phyloP scores from a whole-genome alignment of 2,888 invertebrate species.

The Dione juno region DNA sequence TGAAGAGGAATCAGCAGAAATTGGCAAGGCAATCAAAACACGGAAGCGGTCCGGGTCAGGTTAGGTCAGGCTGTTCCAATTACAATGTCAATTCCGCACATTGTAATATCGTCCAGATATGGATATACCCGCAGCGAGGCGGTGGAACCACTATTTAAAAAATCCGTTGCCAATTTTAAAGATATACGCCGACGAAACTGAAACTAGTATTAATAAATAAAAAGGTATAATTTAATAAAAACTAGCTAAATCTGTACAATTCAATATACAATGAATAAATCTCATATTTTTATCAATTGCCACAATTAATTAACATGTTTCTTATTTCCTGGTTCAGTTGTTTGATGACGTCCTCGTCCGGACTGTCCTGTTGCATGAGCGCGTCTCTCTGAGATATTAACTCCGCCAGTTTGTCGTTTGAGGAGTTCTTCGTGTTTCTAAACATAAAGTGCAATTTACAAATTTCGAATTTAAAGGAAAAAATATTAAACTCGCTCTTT shows the following conservation, averaged over 20 bases:
- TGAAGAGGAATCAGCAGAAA: too few species aligned
- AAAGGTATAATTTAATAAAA: not conserved
- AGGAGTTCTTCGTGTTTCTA: conserved; percentile 64
- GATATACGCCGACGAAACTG: not conserved
- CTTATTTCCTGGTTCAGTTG: conserved; percentile 81
- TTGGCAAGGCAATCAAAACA: too few species aligned
- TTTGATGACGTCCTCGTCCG: conserved; percentile 73
- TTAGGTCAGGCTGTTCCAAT: too few species aligned
- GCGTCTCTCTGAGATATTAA: conserved; percentile 77
- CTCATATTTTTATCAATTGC: conserved; percentile 54
- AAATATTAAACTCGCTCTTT: too few species aligned
- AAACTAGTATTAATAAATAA: not conserved
- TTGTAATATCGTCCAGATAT: too few species aligned
- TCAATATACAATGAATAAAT: conserved; percentile 2
- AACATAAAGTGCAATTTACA: too few species aligned
- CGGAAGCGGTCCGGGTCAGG: too few species aligned
- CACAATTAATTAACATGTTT: conserved; percentile 73
- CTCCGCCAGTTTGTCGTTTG: conserved; percentile 71
- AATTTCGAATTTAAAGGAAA: too few species aligned
- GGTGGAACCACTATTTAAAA: too few species aligned
- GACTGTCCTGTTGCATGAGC: conserved; percentile 74
- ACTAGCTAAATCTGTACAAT: not conserved
- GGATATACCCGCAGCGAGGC: too few species aligned
- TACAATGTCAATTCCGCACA: too few species aligned
- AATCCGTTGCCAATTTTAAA: not conserved